Evolutionary conservation across 2,888 invertebrate genomes (phyloP).

Genomic region (Plebejus melissa): DNA sequence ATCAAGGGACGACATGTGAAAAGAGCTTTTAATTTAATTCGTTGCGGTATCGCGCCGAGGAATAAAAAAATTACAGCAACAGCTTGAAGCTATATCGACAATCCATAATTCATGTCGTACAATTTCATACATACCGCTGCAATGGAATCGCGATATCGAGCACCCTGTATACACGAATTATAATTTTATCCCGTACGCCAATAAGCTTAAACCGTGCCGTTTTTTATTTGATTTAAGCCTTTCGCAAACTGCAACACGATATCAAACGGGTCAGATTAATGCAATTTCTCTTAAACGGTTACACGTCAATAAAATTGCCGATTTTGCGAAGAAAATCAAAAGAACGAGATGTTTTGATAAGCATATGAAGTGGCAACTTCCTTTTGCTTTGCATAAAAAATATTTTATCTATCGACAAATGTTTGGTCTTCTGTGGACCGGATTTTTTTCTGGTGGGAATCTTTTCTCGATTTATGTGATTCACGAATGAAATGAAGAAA

Average conservation of each 20-base stretch:
- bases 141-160: constrained; percentile 49
- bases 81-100: constrained; percentile 79
- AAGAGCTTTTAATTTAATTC: constrained; percentile 80
- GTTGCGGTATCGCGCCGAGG: constrained; percentile 74
- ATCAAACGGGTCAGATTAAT: constrained; percentile 78
- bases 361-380: constrained; percentile 36
- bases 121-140: constrained; percentile 71
- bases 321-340: constrained; percentile 57
- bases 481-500: background rate
- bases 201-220: constrained; percentile 47
- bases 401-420: background rate
- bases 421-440: background rate
- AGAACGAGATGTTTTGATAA: constrained; percentile 60
- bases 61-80: constrained; percentile 76
- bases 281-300: constrained; percentile 79
- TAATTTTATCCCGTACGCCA: constrained; percentile 47
- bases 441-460: background rate
- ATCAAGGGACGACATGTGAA: constrained; percentile 77
- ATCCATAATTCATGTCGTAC: constrained; percentile 79
- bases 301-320: constrained; percentile 78
- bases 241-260: constrained; percentile 71
- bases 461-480: background rate
- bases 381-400: background rate
- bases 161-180: constrained; percentile 45
- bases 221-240: constrained; percentile 44